These are phyloP conservation scores for Gila robusta DNA, from an alignment of 2,797 vertebrate species.

Conservation along the genomic window DNA sequence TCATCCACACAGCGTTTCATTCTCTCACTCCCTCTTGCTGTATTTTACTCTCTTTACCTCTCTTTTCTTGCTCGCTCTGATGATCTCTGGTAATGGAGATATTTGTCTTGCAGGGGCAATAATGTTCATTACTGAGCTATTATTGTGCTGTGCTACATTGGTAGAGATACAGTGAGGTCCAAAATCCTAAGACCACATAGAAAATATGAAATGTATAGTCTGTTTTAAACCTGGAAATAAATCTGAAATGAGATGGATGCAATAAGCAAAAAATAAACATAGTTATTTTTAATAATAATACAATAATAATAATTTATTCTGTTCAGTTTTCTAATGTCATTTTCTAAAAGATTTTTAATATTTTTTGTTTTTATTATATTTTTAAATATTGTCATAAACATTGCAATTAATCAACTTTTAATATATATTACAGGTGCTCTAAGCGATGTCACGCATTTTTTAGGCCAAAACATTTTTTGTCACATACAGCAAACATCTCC, in stretches of 20 bases:
- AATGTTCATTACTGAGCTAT: slow-evolving; percentile 49
- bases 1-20: slow-evolving; percentile 15
- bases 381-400: background rate
- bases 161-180: background rate
- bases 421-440: too few relatives aligned
- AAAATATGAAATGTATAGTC: background rate
- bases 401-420: too few relatives aligned
- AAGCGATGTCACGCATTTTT: too few relatives aligned
- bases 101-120: slow-evolving; percentile 42
- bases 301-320: background rate
- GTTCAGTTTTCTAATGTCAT: too few relatives aligned
- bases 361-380: too few relatives aligned
- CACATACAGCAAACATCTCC: too few relatives aligned
- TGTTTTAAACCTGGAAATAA: slow-evolving; percentile 13
- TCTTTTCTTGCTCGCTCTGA: slow-evolving; percentile 31
- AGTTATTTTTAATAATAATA: background rate
- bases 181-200: background rate
- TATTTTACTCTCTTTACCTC: slow-evolving; percentile 28
- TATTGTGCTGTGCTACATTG: slow-evolving; percentile 11
- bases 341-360: too few relatives aligned
- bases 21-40: background rate
- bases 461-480: too few relatives aligned
- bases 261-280: background rate
- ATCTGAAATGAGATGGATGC: background rate
- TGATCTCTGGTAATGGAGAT: slow-evolving; percentile 51